phyloP scores from a whole-genome alignment of 2,888 invertebrate species.

The Bugula neritina region DNA sequence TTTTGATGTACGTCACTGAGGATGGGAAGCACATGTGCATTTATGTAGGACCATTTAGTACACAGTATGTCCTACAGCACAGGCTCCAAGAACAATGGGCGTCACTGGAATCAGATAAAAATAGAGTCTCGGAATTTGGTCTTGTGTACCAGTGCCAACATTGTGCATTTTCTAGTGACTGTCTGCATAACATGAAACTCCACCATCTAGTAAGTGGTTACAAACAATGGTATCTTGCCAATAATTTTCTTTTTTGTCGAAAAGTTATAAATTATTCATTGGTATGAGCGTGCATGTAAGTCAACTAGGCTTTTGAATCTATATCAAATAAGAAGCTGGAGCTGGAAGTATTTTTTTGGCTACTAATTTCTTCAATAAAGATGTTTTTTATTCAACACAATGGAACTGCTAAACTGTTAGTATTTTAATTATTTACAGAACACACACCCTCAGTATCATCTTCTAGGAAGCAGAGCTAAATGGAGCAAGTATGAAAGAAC shows the following conservation, averaged over 20 bases:
- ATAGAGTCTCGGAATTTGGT: not conserved
- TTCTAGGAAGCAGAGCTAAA: not conserved
- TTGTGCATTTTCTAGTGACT: constrained; percentile 2
- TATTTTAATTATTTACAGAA: not conserved
- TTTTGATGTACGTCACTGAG: not conserved
- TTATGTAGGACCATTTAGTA: not conserved
- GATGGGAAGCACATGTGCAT: not conserved
- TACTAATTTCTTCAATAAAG: no score
- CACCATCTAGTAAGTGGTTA: not conserved
- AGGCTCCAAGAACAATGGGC: not conserved
- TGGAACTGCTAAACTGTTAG: no score
- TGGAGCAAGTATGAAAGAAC: no score
- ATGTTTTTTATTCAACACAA: no score
- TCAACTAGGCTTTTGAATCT: no score
- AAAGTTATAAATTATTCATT: no score
- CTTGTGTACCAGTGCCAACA: not conserved
- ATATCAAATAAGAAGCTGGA: no score
- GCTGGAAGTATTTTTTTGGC: no score
- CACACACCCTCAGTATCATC: not conserved
- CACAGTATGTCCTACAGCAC: not conserved
- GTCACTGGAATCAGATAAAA: not conserved
- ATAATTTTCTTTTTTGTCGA: no score
- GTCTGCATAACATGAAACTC: not conserved
- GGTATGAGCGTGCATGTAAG: no score
- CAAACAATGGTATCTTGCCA: no score